Percentiles rank a stretch among this genome's conserved stretches.
Evolutionary conservation across 2,888 invertebrate genomes (phyloP).

Genomic region (Lordiphosa andalusiaca): DNA sequence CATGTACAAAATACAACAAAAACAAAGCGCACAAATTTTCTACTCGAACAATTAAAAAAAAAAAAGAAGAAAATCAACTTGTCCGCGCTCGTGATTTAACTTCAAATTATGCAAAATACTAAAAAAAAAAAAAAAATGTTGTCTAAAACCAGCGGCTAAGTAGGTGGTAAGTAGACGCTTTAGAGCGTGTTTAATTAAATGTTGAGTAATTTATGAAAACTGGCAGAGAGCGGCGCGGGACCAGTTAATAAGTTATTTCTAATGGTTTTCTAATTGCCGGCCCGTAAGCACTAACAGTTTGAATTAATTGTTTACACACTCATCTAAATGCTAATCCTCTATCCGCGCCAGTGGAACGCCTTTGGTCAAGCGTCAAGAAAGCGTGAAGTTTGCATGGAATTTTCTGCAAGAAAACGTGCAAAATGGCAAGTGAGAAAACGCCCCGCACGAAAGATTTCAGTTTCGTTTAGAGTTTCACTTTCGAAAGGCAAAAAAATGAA

Average conservation of each 20-base stretch:
- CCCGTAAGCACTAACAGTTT: conserved; percentile 46
- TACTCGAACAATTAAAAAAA: conserved; percentile 38
- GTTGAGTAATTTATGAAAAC: conserved; percentile 76
- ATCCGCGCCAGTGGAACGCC: conserved; percentile 7
- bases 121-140: background rate
- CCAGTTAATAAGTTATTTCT: conserved; percentile 66
- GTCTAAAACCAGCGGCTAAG: conserved; percentile 57
- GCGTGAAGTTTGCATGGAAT: conserved; percentile 58
- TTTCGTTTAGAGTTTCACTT: conserved; percentile 54
- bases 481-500: conserved; percentile 25
- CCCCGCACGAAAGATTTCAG: conserved; percentile 22
- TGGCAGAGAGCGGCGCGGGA: conserved; percentile 2
- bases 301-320: conserved; percentile 65
- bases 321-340: conserved; percentile 68
- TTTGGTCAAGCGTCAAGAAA: conserved; percentile 48
- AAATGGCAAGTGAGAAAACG: conserved; percentile 62
- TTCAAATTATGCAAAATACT: conserved; percentile 66
- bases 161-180: conserved; percentile 76
- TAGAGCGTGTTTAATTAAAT: conserved; percentile 75
- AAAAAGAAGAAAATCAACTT: conserved; percentile 53
- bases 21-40: conserved; percentile 19
- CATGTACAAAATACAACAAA: conserved; percentile 38
- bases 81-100: conserved; percentile 62
- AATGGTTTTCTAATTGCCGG: conserved; percentile 73
- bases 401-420: conserved; percentile 56